These are phyloP conservation scores for Amiota communis DNA, from an alignment of 2,888 invertebrate genomes.

Conservation along the genomic window DNA sequence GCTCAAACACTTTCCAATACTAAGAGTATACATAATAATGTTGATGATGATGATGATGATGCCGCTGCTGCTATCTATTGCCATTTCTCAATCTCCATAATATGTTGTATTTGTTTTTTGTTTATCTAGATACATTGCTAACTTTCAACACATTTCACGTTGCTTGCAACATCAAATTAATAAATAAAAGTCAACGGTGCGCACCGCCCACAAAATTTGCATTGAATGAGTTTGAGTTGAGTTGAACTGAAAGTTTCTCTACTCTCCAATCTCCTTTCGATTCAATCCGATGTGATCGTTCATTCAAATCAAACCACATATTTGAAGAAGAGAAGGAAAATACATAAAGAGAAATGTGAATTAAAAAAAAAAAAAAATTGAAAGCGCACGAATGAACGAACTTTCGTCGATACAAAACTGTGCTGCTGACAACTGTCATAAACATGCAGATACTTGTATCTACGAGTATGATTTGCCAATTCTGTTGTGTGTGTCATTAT, in stretches of 20 bases:
- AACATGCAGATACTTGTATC: conserved; percentile 3
- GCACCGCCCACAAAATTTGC: conserved; percentile 15
- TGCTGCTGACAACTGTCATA: conserved; percentile 25
- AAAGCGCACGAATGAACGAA: background rate
- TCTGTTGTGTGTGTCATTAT: no score
- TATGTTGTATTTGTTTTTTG: no score
- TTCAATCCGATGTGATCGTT: conserved; percentile 14
- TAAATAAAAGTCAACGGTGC: no score
- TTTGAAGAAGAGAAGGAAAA: background rate
- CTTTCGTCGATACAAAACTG: background rate
- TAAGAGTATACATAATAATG: no score
- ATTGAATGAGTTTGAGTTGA: conserved; percentile 3
- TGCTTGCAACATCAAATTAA: no score
- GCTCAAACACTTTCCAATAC: no score
- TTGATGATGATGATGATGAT: no score
- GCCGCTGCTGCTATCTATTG: no score
- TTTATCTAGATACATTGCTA: no score
- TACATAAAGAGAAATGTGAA: background rate
- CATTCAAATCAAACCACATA: conserved; percentile 25
- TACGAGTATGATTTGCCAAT: no score
- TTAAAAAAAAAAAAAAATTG: background rate
- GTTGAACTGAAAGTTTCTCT: conserved; percentile 1
- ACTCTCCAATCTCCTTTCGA: background rate
- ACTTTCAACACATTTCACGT: no score
- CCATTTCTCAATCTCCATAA: no score